A percentile compares a stretch with the other conserved stretches of the same genome.
Conservation (phyloP, 2,888 invertebrate genomes). For the Hesperia comma region DNA sequence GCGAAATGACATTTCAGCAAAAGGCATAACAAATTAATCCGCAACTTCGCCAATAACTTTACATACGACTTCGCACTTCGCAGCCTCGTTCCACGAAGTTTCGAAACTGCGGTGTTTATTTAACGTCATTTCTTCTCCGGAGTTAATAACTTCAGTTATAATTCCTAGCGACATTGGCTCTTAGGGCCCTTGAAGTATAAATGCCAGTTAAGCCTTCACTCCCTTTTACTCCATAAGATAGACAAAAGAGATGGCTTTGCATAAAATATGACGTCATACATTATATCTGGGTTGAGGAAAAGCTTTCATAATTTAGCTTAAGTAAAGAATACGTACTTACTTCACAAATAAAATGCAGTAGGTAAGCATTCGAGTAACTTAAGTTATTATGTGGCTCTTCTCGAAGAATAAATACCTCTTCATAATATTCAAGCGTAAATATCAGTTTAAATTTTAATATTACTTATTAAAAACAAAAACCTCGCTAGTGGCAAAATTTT, state of each 20-base stretch:
- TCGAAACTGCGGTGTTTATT: constrained; percentile 11
- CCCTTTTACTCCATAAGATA: constrained; percentile 17
- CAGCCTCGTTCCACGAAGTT: constrained; percentile 8
- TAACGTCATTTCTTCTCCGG: not conserved
- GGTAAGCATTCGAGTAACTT: constrained; percentile 1
- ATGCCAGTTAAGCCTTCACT: not conserved
- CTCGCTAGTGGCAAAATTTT: too few species aligned
- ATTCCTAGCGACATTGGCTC: not conserved
- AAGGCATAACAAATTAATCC: constrained; percentile 1
- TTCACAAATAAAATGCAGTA: constrained; percentile 22
- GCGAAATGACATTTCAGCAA: not conserved
- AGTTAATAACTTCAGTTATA: not conserved
- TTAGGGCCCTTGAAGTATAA: not conserved
- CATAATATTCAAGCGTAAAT: too few species aligned
- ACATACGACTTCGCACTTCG: constrained; percentile 8
- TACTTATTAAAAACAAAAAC: too few species aligned
- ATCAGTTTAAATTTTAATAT: too few species aligned
- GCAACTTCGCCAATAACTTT: not conserved
- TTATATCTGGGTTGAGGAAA: constrained; percentile 16
- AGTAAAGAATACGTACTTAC: constrained; percentile 19
- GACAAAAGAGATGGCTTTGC: constrained; percentile 24
- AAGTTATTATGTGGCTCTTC: too few species aligned
- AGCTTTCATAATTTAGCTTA: constrained; percentile 31
- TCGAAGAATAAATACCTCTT: too few species aligned
- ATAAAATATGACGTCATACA: constrained; percentile 31